phyloP scores from a whole-genome alignment of 2,888 invertebrate genomes.

The Xylocampa areola region DNA sequence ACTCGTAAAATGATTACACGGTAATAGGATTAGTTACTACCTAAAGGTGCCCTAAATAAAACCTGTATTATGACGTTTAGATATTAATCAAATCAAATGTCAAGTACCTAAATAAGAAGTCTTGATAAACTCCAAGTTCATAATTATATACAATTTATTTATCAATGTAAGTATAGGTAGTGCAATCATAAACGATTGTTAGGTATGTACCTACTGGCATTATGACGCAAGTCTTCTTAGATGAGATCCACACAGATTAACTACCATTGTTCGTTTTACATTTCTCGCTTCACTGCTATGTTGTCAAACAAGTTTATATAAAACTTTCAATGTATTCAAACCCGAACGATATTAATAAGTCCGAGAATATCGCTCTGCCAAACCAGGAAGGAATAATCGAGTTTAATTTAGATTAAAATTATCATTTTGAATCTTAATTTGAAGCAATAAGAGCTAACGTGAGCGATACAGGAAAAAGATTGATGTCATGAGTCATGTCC shows the following conservation, averaged over 20 bases:
- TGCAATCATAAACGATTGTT: too few relatives aligned
- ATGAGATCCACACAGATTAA: constrained; percentile 16
- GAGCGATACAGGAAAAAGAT: constrained; percentile 29
- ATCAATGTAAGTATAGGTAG: too few relatives aligned
- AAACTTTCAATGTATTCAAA: constrained; percentile 30
- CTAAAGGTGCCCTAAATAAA: too few relatives aligned
- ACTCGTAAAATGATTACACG: too few relatives aligned
- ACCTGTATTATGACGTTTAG: too few relatives aligned
- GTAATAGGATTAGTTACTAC: too few relatives aligned
- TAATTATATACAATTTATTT: too few relatives aligned
- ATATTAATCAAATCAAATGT: too few relatives aligned
- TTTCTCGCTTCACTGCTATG: constrained; percentile 13
- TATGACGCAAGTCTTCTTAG: too few relatives aligned
- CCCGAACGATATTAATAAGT: constrained; percentile 8
- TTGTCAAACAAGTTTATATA: constrained; percentile 28
- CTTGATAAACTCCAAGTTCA: too few relatives aligned
- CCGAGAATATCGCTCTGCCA: constrained; percentile 20
- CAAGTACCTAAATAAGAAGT: too few relatives aligned
- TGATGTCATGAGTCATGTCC: constrained; percentile 47
- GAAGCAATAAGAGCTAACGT: constrained; percentile 17
- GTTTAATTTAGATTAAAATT: constrained; percentile 16
- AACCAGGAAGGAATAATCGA: constrained; percentile 36
- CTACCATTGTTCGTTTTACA: constrained; percentile 11
- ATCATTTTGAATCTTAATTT: constrained; percentile 13
- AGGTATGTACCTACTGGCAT: too few relatives aligned